Conservation (phyloP, 2,797 vertebrate genomes). For the Numenius phaeopus region DNA sequence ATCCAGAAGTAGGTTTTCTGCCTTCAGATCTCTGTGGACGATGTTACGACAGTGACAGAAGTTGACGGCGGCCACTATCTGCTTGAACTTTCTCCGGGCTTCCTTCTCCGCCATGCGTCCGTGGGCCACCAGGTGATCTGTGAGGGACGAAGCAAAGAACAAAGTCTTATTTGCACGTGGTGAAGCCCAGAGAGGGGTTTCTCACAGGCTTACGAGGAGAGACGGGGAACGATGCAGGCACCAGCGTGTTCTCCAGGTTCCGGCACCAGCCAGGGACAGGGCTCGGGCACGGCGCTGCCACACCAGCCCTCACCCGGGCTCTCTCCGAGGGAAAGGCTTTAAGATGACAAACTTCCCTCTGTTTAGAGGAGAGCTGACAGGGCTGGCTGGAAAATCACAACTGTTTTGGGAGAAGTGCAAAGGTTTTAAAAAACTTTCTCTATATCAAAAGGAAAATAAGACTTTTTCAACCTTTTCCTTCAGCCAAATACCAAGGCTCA, state of each 20-base stretch:
- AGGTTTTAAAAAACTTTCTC: neutral
- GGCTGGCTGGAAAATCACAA: neutral
- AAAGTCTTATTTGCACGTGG: neutral
- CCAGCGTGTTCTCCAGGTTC: rapidly evolving
- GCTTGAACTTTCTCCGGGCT: slow-evolving; percentile 96
- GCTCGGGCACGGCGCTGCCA: rapidly evolving
- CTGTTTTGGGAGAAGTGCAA: rapidly evolving
- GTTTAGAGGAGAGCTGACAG: rapidly evolving
- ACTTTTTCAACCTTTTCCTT: neutral
- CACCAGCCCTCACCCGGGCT: neutral
- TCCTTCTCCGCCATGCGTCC: slow-evolving; percentile 99
- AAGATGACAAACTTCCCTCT: rapidly evolving
- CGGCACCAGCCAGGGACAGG: neutral
- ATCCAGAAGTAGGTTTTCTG: slow-evolving; percentile 97
- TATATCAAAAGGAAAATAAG: neutral
- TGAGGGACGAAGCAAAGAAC: rapidly evolving
- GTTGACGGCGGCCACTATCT: slow-evolving; percentile 95
- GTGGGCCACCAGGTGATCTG: slow-evolving; percentile 98
- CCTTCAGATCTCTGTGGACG: slow-evolving; percentile 97
- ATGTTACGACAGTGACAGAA: slow-evolving; percentile 98
- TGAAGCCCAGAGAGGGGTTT: rapidly evolving
- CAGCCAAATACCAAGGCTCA: neutral
- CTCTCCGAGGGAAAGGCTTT: neutral
- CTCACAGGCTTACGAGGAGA: rapidly evolving
- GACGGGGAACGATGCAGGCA: rapidly evolving